Percentiles rank a stretch among this genome's conserved stretches.
Evolutionary conservation across 2,888 invertebrate species (phyloP).

Genomic region (Acleris cristana): DNA sequence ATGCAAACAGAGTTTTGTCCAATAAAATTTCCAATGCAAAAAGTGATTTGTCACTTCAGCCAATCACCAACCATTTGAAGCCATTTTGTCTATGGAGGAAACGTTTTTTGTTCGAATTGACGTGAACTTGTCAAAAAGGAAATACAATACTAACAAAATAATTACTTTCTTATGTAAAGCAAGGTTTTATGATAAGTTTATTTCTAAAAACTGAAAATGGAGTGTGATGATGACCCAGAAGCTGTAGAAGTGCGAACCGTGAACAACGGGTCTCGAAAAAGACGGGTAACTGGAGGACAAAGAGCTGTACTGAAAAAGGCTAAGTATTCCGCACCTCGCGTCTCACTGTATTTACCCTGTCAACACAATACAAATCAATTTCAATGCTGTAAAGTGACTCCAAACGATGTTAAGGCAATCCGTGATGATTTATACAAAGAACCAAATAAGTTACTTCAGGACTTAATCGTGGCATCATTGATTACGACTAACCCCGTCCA

Average conservation of each 20-base stretch:
- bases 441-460: slow-evolving; percentile 7
- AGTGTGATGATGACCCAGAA: slow-evolving; percentile 1
- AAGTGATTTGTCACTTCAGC: slow-evolving; percentile 3
- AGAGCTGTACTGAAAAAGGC: slow-evolving; percentile 5
- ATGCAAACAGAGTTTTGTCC: slow-evolving; percentile 8
- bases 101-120: neutral
- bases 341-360: slow-evolving; percentile 6
- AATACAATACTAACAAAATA: too few species aligned
- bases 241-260: slow-evolving; percentile 7
- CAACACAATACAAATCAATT: slow-evolving; percentile 6
- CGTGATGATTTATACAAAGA: slow-evolving; percentile 2
- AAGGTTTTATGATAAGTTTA: neutral
- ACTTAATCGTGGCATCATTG: neutral
- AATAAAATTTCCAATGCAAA: neutral
- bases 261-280: slow-evolving; percentile 6
- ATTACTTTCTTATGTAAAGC: too few species aligned
- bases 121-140: too few species aligned
- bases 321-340: slow-evolving; percentile 5
- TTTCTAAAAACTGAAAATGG: neutral
- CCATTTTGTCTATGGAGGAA: slow-evolving; percentile 9
- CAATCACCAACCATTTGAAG: neutral
- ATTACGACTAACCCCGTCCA: neutral
- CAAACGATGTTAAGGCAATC: neutral
- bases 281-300: slow-evolving; percentile 3
- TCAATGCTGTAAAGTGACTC: slow-evolving; percentile 8